Evolutionary conservation across 2,888 invertebrate genomes (phyloP).

Genomic region (Gerris lacustris): DNA sequence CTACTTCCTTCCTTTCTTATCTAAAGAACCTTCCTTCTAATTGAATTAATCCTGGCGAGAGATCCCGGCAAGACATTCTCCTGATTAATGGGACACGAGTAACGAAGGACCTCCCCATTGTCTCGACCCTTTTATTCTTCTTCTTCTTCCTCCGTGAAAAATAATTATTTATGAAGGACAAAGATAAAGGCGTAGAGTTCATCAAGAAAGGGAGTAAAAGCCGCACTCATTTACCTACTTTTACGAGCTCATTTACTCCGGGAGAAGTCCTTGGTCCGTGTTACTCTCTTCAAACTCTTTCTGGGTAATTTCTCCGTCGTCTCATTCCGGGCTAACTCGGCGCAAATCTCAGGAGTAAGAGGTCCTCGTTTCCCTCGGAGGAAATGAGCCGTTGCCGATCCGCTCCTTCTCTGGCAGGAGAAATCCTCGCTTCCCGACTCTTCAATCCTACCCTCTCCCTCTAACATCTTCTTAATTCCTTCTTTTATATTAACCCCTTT

Average conservation of each 20-base stretch:
- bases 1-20: neutral
- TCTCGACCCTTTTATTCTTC: neutral
- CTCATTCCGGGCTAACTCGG: neutral
- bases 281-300: neutral
- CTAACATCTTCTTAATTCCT: neutral
- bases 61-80: neutral
- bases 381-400: constrained; percentile 3
- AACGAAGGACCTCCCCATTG: neutral
- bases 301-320: neutral
- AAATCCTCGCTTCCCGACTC: neutral
- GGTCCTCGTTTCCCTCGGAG: neutral
- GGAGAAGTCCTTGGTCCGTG: neutral
- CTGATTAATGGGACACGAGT: neutral
- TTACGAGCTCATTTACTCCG: constrained; percentile 1
- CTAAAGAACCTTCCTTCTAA: constrained; percentile 1
- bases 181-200: neutral
- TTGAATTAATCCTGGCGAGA: neutral
- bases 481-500: constrained; percentile 1
- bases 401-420: neutral
- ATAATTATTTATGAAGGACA: neutral
- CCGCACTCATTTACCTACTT: neutral
- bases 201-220: neutral
- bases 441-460: neutral
- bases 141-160: neutral
- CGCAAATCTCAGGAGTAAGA: neutral